Base-by-base conservation (phyloP, 2,888 invertebrate genomes). In the Osmoderma eremita region DNA sequence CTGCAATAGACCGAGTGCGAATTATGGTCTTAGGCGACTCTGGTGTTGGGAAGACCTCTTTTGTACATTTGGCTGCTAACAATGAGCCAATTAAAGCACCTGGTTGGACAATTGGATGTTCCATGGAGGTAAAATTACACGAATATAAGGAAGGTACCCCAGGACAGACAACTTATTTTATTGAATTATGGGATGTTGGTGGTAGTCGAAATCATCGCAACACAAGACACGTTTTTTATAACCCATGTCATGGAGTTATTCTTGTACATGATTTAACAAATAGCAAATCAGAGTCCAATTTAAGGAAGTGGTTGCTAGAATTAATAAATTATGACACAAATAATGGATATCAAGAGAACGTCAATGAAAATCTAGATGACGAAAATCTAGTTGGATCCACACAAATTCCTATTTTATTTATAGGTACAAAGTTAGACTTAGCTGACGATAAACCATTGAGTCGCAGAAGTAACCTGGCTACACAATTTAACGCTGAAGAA, bases 131-230 rank as follows among this genome's bases (percentile, higher is more conserved):
- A 0, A 96, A 96, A 85, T 84, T 98, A 54, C 97, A 98, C 79
- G 94, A 95, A 79, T 98, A 91, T 80, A 94, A 94, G 80, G 97
- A 97, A 83, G 97, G 97, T 1, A 97, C 96, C 0, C 92, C 94
- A 17, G 90, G 91, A 68, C 97, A 98, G 80, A 91, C 91, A 75
- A 91, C 93, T 3, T 97, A 91, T 81, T 97, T 97, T 80, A 87
- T 98, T 20, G 98, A 99, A 83, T 85, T 98, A 36, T 99, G 98
- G 93, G 99, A 99, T 80, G 90, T 99, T 63, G 98, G 98, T 3
- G 98, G 98, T 0, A 97, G 95, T 71, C 90, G 93, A 71, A 93
- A 91, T 75, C 98, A 99, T 80, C 88, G 93, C 78, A 97, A 95
- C 80, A 92, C 95, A n/a, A 87, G 98, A 77, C 88, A 91, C 69